A percentile compares a stretch with the other conserved stretches of the same genome.
phyloP scores from a whole-genome alignment of 2,797 vertebrate species.

The Carduelis carduelis region DNA sequence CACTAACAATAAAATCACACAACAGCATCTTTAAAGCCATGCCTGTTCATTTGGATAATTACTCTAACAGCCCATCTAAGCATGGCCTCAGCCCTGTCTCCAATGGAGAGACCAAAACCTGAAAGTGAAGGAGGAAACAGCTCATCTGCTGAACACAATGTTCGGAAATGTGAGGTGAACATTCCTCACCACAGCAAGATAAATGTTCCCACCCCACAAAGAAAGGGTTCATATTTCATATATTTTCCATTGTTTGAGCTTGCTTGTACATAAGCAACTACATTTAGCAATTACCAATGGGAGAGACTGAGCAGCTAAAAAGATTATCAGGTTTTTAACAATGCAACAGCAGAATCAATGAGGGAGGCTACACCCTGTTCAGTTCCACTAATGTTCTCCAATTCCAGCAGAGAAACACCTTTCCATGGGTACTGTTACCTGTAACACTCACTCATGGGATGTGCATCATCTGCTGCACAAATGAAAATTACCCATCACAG shows the following conservation, averaged over 20 bases:
- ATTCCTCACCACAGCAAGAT: conserved; percentile 14
- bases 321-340: not conserved
- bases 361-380: not conserved
- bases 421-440: not conserved
- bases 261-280: not conserved
- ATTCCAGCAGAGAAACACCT: not conserved
- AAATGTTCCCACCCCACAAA: not conserved
- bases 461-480: not conserved
- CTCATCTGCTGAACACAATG: conserved; percentile 53
- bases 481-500: not conserved
- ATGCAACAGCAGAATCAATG: not conserved
- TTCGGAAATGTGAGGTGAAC: conserved; percentile 50
- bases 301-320: not conserved
- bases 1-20: not conserved
- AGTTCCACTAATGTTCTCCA: not conserved
- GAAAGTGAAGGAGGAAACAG: conserved; percentile 24
- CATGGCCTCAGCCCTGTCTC: not conserved
- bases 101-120: not conserved
- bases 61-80: conserved; percentile 24
- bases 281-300: not conserved
- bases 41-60: not conserved
- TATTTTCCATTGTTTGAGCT: conserved; percentile 38
- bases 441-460: not conserved
- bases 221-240: not conserved
- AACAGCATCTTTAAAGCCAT: not conserved